Conservation (phyloP, 2,797 vertebrate species). For the Ctenosaura bakeri region DNA sequence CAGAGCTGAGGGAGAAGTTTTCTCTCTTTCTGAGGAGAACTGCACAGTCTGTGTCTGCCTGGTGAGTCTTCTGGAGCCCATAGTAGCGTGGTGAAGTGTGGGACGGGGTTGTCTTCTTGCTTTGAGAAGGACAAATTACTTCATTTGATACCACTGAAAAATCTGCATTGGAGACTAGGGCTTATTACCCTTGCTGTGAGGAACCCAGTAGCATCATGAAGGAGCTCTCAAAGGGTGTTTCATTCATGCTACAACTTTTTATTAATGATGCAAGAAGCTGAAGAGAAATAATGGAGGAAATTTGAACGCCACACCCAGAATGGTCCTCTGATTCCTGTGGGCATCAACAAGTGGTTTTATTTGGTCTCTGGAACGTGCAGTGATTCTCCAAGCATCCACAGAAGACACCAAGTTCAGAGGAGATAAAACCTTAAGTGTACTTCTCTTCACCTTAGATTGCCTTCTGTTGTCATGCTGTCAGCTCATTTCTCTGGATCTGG, state of each 20-base stretch:
- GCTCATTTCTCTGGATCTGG: not conserved
- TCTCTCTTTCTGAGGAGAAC: slow-evolving; percentile 77
- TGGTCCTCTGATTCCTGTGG: not conserved
- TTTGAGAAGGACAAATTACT: slow-evolving; percentile 5
- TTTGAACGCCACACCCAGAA: not conserved
- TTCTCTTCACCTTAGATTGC: not conserved
- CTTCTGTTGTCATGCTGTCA: not conserved
- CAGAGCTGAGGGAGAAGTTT: slow-evolving; percentile 80
- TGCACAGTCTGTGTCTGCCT: slow-evolving; percentile 83
- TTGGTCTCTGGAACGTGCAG: not conserved
- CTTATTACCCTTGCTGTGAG: not conserved
- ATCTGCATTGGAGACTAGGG: not conserved
- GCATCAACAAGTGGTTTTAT: not conserved
- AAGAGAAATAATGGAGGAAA: not conserved
- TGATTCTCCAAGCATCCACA: not conserved
- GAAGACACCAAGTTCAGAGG: not conserved
- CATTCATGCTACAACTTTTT: not conserved
- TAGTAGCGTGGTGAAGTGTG: not conserved
- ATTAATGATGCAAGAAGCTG: not conserved
- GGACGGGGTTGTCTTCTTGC: slow-evolving; percentile 29
- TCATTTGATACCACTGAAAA: not conserved
- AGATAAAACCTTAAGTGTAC: not conserved
- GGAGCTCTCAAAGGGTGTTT: not conserved
- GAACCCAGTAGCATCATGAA: not conserved
- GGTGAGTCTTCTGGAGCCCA: slow-evolving; percentile 67